Base-by-base conservation (phyloP, 2,113 vertebrate genomes). In the Siphamia tubifer region DNA sequence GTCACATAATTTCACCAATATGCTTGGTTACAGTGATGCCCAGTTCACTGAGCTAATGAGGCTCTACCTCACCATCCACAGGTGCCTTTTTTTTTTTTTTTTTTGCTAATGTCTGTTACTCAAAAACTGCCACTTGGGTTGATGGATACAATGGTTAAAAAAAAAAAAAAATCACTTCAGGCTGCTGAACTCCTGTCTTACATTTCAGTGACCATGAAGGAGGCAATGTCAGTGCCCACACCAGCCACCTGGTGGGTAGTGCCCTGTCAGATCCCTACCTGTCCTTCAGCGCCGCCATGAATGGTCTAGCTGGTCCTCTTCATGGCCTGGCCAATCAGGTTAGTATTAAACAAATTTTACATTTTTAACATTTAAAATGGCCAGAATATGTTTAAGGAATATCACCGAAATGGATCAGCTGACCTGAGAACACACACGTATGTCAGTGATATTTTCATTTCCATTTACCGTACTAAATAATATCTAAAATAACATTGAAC, bases 61-160 rank as follows among this genome's bases (percentile, higher is more conserved):
- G 73, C 95, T 99, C 62, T 99, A 99, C 91, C 97, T 99, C 90
- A 97, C 97, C 65, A 99, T 98, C 82, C 97, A 99, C 94, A 98
- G 97, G 97, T 98, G 15, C 38, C n/a, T n/a, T n/a, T n/a, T n/a
- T n/a, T n/a, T n/a, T n/a, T n/a, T n/a, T n/a, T n/a, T n/a, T n/a
- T n/a, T n/a, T n/a, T n/a, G n/a, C n/a, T n/a, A n/a, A n/a, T n/a
- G n/a, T n/a, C n/a, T n/a, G n/a, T n/a, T n/a, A n/a, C n/a, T n/a
- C n/a, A n/a, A n/a, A n/a, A n/a, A n/a, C n/a, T n/a, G n/a, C n/a
- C n/a, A n/a, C n/a, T n/a, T n/a, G n/a, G n/a, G n/a, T n/a, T n/a
- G n/a, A n/a, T n/a, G n/a, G n/a, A n/a, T n/a, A n/a, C n/a, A n/a
- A n/a, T n/a, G n/a, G n/a, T n/a, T n/a, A n/a, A n/a, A n/a, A n/a